Base-by-base conservation (phyloP, 2,113 vertebrate genomes). In the Ammodytes marinus region DNA sequence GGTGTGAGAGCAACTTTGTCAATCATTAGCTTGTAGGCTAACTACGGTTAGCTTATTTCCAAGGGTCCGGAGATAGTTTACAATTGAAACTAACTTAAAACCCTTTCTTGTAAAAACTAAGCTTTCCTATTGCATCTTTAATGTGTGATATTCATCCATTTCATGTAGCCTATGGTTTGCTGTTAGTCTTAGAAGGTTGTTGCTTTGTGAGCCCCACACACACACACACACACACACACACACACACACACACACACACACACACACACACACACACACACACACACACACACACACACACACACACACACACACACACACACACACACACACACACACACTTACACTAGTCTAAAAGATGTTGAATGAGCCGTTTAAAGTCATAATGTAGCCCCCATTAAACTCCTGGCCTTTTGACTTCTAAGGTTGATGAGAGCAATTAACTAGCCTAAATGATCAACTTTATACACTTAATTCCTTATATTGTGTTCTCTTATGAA, bases 11-110 rank as follows among this genome's bases (percentile, higher is more conserved):
- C 53, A 61, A 70, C 35, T 58, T 69, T 27, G 10, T 39, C 15
- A 40, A 35, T 74, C 14, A 49, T 63, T 77, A 71, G 80, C 73
- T 43, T 37, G 43, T 4, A 59, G 9, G 74, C 53, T 72, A 68
- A 73, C 3, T 13, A n/a, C n/a, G n/a, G 67, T 27, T 65, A 71
- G 67, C 73, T 50, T n/a, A 17, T 53, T 49, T 67, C 63, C 8
- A 42, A 13, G 12, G 2, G 10, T 11, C 12, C 9, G 12, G 4
- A 11, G 5, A 15, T 27, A 55, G 52, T 45, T 69, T 5, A 42
- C 5, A 42, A 40, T 27, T 8, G 54, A 10, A 15, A 49, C 3
- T 14, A 59, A 49, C 27, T 17, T 17, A 13, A n/a, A n/a, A n/a
- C n/a, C n/a, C n/a, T n/a, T n/a, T 35, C 3, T 3, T 0, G 15